These are phyloP conservation scores for Chiloscyllium plagiosum DNA, from an alignment of 2,113 vertebrate species.

Conservation along the genomic window DNA sequence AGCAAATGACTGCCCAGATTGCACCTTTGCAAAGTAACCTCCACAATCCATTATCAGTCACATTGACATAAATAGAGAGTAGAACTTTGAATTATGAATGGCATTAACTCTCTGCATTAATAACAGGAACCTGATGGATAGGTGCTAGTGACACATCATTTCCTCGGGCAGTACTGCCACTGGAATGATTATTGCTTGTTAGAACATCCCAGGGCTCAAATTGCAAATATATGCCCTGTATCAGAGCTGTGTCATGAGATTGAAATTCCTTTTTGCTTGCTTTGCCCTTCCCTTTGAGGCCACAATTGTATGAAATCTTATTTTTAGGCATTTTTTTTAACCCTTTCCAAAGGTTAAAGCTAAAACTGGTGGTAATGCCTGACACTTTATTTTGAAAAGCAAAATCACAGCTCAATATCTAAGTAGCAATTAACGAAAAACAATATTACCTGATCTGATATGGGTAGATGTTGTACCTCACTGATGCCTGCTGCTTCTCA, in stretches of 20 bases:
- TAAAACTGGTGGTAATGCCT: neutral
- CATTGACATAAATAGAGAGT: constrained; percentile 13
- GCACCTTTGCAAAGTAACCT: constrained; percentile 29
- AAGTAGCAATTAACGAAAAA: neutral
- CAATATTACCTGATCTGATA: neutral
- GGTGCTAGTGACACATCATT: neutral
- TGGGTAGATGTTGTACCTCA: neutral
- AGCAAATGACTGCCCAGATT: neutral
- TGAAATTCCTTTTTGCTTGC: neutral
- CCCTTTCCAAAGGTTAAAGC: neutral
- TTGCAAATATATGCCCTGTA: neutral
- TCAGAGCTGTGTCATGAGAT: neutral
- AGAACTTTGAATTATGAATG: constrained; percentile 28
- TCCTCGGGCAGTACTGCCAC: constrained; percentile 3
- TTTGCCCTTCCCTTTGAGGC: neutral
- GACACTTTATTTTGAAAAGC: neutral
- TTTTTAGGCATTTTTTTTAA: neutral
- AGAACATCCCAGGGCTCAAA: neutral
- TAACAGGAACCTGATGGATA: constrained; percentile 16
- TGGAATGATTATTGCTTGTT: constrained; percentile 25
- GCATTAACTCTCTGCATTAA: constrained; percentile 20
- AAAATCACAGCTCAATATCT: neutral
- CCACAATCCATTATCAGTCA: neutral
- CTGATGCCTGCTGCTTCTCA: neutral
- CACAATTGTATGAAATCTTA: neutral